Evolutionary conservation across 2,888 invertebrate species (phyloP).

Genomic region (Apotomis capreana): DNA sequence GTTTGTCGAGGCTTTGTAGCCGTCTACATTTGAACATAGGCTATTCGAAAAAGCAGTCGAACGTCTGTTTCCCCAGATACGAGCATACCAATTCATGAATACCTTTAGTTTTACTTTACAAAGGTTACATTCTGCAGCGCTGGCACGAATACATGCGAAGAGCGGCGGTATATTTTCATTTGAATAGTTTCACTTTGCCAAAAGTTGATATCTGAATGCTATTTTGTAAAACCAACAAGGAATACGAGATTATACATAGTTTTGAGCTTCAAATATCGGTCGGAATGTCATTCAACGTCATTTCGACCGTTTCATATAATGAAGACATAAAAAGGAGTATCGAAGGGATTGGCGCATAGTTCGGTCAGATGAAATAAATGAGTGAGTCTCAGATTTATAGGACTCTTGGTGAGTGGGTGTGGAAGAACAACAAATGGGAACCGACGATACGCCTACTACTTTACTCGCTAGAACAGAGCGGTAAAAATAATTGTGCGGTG

Average conservation of each 20-base stretch:
- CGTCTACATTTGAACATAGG: conserved; percentile 39
- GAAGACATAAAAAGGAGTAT: conserved; percentile 29
- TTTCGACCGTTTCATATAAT: conserved; percentile 12
- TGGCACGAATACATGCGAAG: conserved; percentile 20
- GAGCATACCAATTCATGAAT: conserved; percentile 44
- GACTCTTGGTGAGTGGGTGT: conserved; percentile 36
- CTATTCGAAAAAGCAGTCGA: conserved; percentile 32
- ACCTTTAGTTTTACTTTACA: conserved; percentile 39
- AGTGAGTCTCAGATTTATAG: conserved; percentile 39
- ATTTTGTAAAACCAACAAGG: neutral
- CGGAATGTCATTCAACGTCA: conserved; percentile 12
- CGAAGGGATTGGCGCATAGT: conserved; percentile 22
- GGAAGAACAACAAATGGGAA: conserved; percentile 37
- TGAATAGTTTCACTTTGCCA: conserved; percentile 16
- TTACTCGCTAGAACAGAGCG: conserved; percentile 19
- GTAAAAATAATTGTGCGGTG: conserved; percentile 20
- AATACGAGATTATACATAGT: neutral
- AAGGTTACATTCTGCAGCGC: conserved; percentile 20
- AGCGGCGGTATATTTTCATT: conserved; percentile 19
- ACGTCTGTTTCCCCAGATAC: conserved; percentile 25
- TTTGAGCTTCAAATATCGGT: neutral
- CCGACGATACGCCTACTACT: conserved; percentile 36
- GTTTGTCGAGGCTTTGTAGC: conserved; percentile 52
- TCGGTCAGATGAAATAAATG: conserved; percentile 36
- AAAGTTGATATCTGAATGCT: conserved; percentile 2